These are phyloP conservation scores for Polypedilum pembai DNA, from an alignment of 1,140 invertebrate genomes.

Conservation along the genomic window DNA sequence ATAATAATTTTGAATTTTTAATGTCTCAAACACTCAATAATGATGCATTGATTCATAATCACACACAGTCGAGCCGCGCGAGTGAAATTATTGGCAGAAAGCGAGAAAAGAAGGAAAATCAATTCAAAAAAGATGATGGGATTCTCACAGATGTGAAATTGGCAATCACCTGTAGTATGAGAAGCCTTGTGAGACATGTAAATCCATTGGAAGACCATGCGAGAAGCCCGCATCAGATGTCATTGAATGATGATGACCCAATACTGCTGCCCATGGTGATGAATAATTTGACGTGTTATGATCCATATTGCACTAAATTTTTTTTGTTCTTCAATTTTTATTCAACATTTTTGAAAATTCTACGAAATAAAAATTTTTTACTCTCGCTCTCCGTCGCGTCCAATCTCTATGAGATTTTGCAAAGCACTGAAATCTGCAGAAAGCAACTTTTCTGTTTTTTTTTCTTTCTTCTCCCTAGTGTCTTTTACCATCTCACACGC, in stretches of 20 bases:
- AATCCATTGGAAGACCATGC: slow-evolving; percentile 67
- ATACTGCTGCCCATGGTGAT: slow-evolving; percentile 61
- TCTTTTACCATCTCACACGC: not conserved
- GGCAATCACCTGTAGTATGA: slow-evolving; percentile 69
- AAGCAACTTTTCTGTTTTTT: not conserved
- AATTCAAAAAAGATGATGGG: not conserved
- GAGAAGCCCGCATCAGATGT: slow-evolving; percentile 37
- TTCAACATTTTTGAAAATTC: not conserved
- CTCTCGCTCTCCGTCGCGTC: not conserved
- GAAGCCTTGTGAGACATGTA: slow-evolving; percentile 79
- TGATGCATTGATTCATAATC: slow-evolving; percentile 27
- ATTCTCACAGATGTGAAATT: not conserved
- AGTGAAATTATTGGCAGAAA: too few species aligned
- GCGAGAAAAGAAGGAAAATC: not conserved
- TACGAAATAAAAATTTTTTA: not conserved
- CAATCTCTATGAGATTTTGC: slow-evolving; percentile 27
- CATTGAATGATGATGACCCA: slow-evolving; percentile 50
- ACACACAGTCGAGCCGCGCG: not conserved
- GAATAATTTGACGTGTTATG: slow-evolving; percentile 56
- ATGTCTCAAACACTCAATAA: slow-evolving; percentile 19
- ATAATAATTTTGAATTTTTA: slow-evolving; percentile 23
- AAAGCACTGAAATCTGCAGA: slow-evolving; percentile 20
- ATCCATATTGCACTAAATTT: slow-evolving; percentile 47
- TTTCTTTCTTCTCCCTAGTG: not conserved
- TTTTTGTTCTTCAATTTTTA: not conserved